These are phyloP conservation scores for Drosophila rufa DNA, from an alignment of 1,140 invertebrate genomes.

Conservation along the genomic window DNA sequence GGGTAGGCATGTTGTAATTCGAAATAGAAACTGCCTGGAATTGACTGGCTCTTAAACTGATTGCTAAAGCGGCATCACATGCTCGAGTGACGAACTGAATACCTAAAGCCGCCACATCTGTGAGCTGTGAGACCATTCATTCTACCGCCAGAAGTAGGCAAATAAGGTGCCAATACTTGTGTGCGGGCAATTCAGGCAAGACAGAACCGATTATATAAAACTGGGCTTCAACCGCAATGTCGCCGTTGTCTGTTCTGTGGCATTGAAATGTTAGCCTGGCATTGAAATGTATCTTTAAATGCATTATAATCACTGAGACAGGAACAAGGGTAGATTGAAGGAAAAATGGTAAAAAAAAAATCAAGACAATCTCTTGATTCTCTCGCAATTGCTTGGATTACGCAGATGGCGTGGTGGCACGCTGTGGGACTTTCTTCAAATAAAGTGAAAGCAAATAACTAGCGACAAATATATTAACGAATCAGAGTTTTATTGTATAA, in stretches of 20 bases:
- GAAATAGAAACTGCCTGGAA: slow-evolving; percentile 21
- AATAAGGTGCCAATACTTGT: slow-evolving; percentile 51
- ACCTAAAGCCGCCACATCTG: slow-evolving; percentile 25
- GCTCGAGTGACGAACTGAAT: slow-evolving; percentile 28
- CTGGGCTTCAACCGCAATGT: slow-evolving; percentile 38
- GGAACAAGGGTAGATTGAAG: neutral
- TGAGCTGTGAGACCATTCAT: neutral
- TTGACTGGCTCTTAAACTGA: slow-evolving; percentile 29
- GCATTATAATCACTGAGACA: slow-evolving; percentile 34
- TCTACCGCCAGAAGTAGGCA: neutral
- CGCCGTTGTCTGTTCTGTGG: slow-evolving; percentile 29
- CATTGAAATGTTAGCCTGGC: slow-evolving; percentile 28
- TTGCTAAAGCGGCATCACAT: slow-evolving; percentile 30
- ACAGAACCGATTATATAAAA: slow-evolving; percentile 56
- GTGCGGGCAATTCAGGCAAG: slow-evolving; percentile 31
- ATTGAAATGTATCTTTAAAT: neutral
- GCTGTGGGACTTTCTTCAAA: no score
- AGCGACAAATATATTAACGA: no score
- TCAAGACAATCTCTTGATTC: no score
- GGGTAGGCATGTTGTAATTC: neutral
- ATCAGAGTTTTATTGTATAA: no score
- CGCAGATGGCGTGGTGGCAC: no score
- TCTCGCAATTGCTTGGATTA: no score
- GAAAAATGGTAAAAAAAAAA: no score
- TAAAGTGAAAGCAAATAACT: no score